phyloP scores from a whole-genome alignment of 2,113 vertebrate species.

The Ardeotis arabs region DNA sequence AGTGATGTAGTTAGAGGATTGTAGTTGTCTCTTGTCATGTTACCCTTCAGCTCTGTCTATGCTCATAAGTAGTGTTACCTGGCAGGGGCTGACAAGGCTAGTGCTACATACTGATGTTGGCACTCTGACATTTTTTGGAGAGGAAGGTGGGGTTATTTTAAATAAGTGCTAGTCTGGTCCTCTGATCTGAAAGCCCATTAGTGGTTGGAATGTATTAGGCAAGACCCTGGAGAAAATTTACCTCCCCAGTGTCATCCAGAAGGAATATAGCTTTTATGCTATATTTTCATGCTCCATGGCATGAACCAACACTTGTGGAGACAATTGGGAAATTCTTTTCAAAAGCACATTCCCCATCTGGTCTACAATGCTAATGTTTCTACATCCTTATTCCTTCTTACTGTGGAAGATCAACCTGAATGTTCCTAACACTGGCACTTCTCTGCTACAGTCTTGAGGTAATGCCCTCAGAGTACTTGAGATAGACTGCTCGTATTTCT shows the following conservation, averaged over 20 bases:
- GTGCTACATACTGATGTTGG: background rate
- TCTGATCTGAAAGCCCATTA: background rate
- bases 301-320: background rate
- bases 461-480: background rate
- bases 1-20: background rate
- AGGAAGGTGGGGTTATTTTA: rapidly evolving
- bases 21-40: background rate
- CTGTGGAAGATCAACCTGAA: background rate
- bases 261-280: background rate
- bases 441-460: background rate
- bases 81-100: background rate
- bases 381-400: background rate
- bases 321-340: background rate
- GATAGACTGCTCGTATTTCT: background rate
- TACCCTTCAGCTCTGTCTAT: background rate
- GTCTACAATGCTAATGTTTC: background rate
- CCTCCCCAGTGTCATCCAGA: background rate
- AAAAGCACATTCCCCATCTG: background rate
- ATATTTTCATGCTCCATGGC: background rate
- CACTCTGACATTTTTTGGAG: background rate
- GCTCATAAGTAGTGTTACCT: background rate
- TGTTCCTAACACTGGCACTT: background rate
- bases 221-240: background rate
- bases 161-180: rapidly evolving
- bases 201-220: background rate